Base-by-base conservation (phyloP, 1,140 invertebrate species). In the Megathymus violae region DNA sequence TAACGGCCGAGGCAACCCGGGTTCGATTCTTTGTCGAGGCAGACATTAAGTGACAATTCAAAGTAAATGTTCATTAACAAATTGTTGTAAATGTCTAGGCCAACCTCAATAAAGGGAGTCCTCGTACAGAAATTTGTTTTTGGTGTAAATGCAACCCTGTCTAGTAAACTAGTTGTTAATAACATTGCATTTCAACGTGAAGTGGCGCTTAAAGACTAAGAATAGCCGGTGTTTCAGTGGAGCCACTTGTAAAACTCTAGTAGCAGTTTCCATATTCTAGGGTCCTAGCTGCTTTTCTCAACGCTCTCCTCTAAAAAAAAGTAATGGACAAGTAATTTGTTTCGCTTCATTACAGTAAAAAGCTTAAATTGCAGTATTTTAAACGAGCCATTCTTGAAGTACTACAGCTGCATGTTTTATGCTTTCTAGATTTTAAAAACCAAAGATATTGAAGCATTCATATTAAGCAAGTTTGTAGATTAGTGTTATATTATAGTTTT, bases 171-270 rank as follows among this genome's bases (percentile, higher is more conserved):
- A 25, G 5, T 15, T 3, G 10, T 40, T 22, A 41, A 11, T 22
- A 40, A 25, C 5, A 22, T 54, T 43, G 11, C 36, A 11, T 51
- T 51, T 22, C 14, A n/a, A 16, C 6, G 38, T 43, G 11, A 54
- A 51, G 10, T 54, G 19, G 19, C 13, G 13, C 22, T 38, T 54
- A 54, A 43, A 38, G 9, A 14, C 36, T 41, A 54, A 54, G 51
- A 54, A 54, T 54, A 54, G 38, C 40, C 51, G 13, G 19, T 14
- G 17, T 54, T 40, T 43, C 40, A 25, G 51, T 14, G 31, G 36
- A 41, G 51, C 41, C 38, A 54, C 51, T 54, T 54, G 51, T 54
- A 43, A 54, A 16, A 19, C 22, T 38, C 38, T 54, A 36, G 6
- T 15, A 25, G 19, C n/a, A n/a, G n/a, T n/a, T n/a, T 31, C 4